Evolutionary conservation across 2,113 vertebrate genomes (phyloP).

Genomic region (Ictalurus punctatus): DNA sequence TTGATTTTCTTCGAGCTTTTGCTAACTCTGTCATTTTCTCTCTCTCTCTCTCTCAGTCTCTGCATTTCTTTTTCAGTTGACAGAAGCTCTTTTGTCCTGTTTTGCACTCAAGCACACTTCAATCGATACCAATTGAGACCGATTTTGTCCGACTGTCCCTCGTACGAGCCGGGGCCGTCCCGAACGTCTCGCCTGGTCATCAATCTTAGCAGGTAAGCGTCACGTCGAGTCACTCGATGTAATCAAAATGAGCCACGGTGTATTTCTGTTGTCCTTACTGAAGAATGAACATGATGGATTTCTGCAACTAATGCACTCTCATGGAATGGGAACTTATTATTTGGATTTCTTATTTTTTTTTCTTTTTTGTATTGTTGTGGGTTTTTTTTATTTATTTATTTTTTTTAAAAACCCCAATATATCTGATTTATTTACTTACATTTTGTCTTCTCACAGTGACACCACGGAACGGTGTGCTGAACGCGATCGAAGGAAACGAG

Average conservation of each 20-base stretch:
- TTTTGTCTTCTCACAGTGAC: neutral
- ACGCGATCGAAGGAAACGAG: neutral
- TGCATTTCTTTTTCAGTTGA: conserved; percentile 28
- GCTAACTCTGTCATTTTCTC: conserved; percentile 11
- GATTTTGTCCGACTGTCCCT: conserved; percentile 21
- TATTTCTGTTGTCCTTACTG: neutral
- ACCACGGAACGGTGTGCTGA: neutral
- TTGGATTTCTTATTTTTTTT: no score
- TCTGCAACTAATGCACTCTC: neutral
- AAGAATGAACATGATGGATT: neutral
- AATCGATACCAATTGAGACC: conserved; percentile 41
- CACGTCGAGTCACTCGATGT: neutral
- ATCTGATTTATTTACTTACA: neutral
- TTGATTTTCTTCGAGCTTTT: conserved; percentile 41
- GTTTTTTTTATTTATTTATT: no score
- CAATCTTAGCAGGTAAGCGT: neutral
- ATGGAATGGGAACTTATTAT: no score
- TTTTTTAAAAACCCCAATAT: no score
- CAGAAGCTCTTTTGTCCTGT: conserved; percentile 29
- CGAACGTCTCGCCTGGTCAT: neutral
- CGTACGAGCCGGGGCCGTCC: neutral
- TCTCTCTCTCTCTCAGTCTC: neutral
- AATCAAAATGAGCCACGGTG: neutral
- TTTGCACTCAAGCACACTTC: conserved; percentile 27
- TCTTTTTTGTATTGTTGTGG: no score